Conservation (phyloP, 1,140 invertebrate genomes). For the Drosophila prosaltans region DNA sequence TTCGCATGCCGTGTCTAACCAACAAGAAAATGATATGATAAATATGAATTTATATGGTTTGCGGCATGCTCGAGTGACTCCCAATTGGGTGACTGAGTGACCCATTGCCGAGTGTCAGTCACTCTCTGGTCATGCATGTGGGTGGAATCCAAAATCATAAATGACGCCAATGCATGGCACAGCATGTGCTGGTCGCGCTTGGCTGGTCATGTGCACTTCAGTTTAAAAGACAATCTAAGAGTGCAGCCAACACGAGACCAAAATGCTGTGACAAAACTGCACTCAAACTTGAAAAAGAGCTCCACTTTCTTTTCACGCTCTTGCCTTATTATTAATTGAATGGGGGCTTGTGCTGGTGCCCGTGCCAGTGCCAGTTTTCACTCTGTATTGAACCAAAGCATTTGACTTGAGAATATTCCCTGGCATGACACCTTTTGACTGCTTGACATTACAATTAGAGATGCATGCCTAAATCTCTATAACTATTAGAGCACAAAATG, state of each 20-base stretch:
- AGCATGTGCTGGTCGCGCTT: conserved; percentile 50
- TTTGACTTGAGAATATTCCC: conserved; percentile 35
- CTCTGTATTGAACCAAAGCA: conserved; percentile 21
- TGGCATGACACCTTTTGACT: conserved; percentile 50
- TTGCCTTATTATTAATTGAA: conserved; percentile 66
- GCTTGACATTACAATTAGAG: conserved; percentile 58
- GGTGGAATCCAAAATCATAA: conserved; percentile 42
- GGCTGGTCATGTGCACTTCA: conserved; percentile 55
- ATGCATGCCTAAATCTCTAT: conserved; percentile 16
- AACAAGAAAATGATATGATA: conserved; percentile 41
- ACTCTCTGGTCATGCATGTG: conserved; percentile 33
- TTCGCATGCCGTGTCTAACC: conserved; percentile 22
- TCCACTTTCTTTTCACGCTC: conserved; percentile 73
- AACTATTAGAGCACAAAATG: conserved; percentile 71
- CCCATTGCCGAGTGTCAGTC: conserved; percentile 31
- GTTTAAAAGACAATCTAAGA: conserved; percentile 40
- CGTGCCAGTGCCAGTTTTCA: conserved; percentile 24
- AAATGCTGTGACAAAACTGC: conserved; percentile 51
- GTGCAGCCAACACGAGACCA: conserved; percentile 3
- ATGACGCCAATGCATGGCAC: conserved; percentile 17
- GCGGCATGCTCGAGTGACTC: conserved; percentile 48
- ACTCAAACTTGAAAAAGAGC: conserved; percentile 28
- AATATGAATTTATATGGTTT: conserved; percentile 57
- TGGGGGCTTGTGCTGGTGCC: conserved; percentile 4
- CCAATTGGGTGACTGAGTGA: conserved; percentile 31